A percentile compares a stretch with the other conserved stretches of the same genome.
phyloP scores from a whole-genome alignment of 2,113 vertebrate genomes.

The Abramis brama region DNA sequence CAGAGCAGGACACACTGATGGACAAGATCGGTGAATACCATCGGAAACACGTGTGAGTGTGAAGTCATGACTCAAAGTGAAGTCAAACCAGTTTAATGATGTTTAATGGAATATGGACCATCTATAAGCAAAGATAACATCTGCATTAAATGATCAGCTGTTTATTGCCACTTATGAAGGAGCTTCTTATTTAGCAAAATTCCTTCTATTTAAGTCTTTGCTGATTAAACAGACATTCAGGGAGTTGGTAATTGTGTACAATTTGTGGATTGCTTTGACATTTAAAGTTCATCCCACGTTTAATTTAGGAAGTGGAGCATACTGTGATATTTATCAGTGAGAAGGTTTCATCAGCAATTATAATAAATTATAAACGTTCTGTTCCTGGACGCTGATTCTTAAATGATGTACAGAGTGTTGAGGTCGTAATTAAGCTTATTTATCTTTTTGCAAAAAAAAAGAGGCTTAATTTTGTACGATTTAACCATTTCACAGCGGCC shows the following conservation, averaged over 20 bases:
- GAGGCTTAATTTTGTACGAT: not conserved
- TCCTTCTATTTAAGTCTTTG: not conserved
- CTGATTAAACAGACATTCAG: not conserved
- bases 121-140: not conserved
- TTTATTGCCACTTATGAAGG: not conserved
- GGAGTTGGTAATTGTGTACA: not conserved
- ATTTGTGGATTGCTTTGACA: slow-evolving; percentile 8
- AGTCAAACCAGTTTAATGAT: not conserved
- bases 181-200: not conserved
- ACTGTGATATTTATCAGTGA: not conserved
- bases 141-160: not conserved
- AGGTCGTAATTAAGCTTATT: not conserved
- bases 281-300: slow-evolving; percentile 4
- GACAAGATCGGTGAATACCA: slow-evolving; percentile 97
- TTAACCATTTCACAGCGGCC: slow-evolving; percentile 77
- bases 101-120: not conserved
- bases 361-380: not conserved
- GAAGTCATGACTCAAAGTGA: not conserved
- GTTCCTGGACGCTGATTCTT: not conserved
- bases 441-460: not conserved
- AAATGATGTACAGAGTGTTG: too few relatives aligned
- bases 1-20: slow-evolving; percentile 92
- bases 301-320: not conserved
- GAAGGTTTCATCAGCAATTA: not conserved
- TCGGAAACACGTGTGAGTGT: slow-evolving; percentile 88